Percentiles rank a stretch among this genome's conserved stretches.
These are phyloP conservation scores for Panurus biarmicus DNA, from an alignment of 2,113 vertebrate species.

Conservation along the genomic window DNA sequence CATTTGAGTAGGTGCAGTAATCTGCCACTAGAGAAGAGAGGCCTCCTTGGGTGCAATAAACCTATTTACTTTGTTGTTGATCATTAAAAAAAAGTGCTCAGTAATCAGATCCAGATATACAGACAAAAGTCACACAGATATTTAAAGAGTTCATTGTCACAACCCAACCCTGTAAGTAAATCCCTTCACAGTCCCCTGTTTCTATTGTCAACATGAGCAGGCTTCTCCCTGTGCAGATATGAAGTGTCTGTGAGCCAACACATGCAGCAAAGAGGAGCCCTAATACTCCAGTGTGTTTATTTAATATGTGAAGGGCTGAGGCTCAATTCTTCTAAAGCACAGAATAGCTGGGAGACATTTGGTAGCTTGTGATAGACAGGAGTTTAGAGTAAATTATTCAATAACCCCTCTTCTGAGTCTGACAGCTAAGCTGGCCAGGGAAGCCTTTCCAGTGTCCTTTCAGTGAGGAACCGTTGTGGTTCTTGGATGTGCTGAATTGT, in stretches of 20 bases:
- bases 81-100: background rate
- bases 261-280: background rate
- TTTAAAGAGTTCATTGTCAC: background rate
- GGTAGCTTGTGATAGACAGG: background rate
- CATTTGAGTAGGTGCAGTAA: background rate
- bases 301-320: background rate
- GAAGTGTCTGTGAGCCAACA: background rate
- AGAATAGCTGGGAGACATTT: background rate
- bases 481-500: background rate
- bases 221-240: background rate
- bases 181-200: background rate
- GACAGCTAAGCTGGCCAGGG: background rate
- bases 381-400: background rate
- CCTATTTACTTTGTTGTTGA: constrained; percentile 9
- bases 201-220: background rate
- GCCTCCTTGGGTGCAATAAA: constrained; percentile 5
- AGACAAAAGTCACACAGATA: background rate
- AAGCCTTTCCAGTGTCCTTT: background rate
- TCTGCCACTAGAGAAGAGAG: background rate
- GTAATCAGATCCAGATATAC: background rate
- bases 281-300: background rate
- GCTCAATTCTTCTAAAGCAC: background rate
- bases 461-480: background rate
- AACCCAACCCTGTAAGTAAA: background rate
- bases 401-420: background rate